Conservation (phyloP, 2,113 vertebrate species). For the Rynchops niger region DNA sequence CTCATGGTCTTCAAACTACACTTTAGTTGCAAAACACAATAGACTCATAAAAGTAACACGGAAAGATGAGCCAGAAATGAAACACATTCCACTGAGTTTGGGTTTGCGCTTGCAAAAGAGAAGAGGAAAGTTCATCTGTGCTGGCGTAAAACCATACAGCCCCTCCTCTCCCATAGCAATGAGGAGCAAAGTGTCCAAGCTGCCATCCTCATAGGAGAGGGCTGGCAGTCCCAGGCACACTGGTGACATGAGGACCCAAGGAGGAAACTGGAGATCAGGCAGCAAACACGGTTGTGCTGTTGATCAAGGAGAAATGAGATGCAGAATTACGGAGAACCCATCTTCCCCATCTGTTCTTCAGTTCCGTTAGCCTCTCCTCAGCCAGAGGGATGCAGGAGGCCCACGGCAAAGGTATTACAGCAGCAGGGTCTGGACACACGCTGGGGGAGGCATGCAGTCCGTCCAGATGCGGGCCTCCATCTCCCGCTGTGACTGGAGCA, state of each 20-base stretch:
- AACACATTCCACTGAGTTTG: conserved; percentile 2
- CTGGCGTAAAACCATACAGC: not conserved
- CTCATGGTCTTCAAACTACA: not conserved
- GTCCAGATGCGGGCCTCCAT: not conserved
- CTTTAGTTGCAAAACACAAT: not conserved
- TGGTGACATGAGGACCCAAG: not conserved
- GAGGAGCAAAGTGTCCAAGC: not conserved
- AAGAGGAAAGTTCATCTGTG: not conserved
- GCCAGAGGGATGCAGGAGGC: not conserved
- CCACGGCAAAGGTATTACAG: not conserved
- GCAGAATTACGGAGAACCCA: not conserved
- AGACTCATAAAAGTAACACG: not conserved
- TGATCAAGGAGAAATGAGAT: not conserved
- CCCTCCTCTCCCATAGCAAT: not conserved
- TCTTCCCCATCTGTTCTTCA: not conserved
- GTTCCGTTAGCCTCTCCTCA: not conserved
- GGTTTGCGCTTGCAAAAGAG: not conserved
- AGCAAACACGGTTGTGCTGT: rapidly evolving
- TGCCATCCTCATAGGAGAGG: not conserved
- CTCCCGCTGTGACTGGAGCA: not conserved
- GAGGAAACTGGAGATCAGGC: not conserved
- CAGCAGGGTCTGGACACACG: not conserved
- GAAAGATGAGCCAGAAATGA: conserved; percentile 30
- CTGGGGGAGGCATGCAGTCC: not conserved
- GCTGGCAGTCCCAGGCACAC: not conserved